These are phyloP conservation scores for Ageneiosus marmoratus DNA, from an alignment of 2,113 vertebrate species.

Conservation along the genomic window DNA sequence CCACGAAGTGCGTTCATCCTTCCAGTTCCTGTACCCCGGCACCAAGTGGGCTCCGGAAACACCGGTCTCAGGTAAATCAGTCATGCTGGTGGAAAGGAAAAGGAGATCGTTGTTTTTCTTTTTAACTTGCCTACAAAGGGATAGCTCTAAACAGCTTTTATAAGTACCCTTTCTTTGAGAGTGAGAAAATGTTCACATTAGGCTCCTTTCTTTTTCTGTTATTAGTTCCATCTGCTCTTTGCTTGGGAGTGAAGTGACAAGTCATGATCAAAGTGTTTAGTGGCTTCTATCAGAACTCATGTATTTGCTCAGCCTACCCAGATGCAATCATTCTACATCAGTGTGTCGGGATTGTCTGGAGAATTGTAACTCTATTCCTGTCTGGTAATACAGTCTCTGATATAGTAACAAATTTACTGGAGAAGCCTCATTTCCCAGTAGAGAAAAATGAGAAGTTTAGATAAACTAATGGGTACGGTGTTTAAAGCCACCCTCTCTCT, in stretches of 20 bases:
- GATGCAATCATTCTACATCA: conserved; percentile 33
- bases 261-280: neutral
- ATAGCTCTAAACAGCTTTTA: neutral
- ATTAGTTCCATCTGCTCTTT: neutral
- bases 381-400: conserved; percentile 24
- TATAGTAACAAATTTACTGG: conserved; percentile 33
- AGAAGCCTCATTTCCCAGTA: conserved; percentile 42
- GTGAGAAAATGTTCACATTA: neutral
- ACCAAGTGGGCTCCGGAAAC: conserved; percentile 77
- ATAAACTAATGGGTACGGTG: conserved; percentile 34
- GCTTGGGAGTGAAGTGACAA: neutral
- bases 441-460: conserved; percentile 36
- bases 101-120: neutral
- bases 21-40: conserved; percentile 74
- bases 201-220: neutral
- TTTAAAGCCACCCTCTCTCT: conserved; percentile 7
- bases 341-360: conserved; percentile 3
- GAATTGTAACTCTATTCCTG: conserved; percentile 35
- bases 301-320: neutral
- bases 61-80: conserved; percentile 74
- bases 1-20: conserved; percentile 73
- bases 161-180: neutral
- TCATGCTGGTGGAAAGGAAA: neutral
- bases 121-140: neutral
- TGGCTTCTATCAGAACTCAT: neutral